phyloP scores from a whole-genome alignment of 1,140 invertebrate genomes.

The Heliconius melpomene region DNA sequence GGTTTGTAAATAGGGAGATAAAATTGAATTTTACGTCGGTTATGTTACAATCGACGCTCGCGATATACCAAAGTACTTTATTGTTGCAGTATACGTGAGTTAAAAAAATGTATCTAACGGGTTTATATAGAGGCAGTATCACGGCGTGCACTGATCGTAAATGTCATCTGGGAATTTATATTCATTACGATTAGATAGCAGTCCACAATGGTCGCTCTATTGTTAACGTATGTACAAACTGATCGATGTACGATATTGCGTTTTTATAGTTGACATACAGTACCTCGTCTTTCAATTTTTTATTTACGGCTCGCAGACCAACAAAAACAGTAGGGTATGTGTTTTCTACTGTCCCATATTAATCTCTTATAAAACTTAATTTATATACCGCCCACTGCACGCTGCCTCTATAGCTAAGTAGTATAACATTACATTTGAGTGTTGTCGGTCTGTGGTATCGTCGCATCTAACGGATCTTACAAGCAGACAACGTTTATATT shows the following conservation, averaged over 20 bases:
- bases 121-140: constrained; percentile 73
- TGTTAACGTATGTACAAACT: constrained; percentile 68
- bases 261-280: constrained; percentile 68
- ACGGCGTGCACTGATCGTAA: constrained; percentile 74
- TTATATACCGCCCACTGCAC: constrained; percentile 57
- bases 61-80: constrained; percentile 53
- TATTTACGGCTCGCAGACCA: constrained; percentile 52
- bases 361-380: constrained; percentile 63
- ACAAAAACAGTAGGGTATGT: constrained; percentile 61
- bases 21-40: constrained; percentile 55
- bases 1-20: constrained; percentile 66
- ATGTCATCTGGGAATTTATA: constrained; percentile 80
- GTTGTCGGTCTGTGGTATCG: background rate
- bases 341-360: constrained; percentile 56
- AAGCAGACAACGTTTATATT: constrained; percentile 9
- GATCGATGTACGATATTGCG: constrained; percentile 76
- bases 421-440: constrained; percentile 22
- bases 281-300: constrained; percentile 49
- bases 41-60: constrained; percentile 66
- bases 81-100: constrained; percentile 61
- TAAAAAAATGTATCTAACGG: constrained; percentile 63
- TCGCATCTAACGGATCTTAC: background rate
- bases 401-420: background rate
- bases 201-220: constrained; percentile 68
- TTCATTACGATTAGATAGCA: constrained; percentile 80